Percentiles rank a stretch among this genome's conserved stretches.
These are phyloP conservation scores for Leptoteleia sp. DNA, from an alignment of 1,140 invertebrate genomes.

Conservation along the genomic window DNA sequence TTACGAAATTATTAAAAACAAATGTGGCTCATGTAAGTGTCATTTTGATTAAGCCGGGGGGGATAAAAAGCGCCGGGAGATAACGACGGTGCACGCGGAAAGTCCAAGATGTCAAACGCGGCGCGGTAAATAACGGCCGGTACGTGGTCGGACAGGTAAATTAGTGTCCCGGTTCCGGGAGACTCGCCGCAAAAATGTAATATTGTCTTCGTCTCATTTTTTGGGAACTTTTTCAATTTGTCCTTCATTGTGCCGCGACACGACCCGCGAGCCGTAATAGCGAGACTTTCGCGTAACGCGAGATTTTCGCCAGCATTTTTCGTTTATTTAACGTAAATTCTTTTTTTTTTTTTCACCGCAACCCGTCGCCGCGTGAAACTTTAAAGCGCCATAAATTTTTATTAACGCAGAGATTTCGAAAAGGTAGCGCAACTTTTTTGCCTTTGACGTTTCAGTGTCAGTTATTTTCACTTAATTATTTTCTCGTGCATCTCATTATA, in stretches of 20 bases:
- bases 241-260: conserved; percentile 29
- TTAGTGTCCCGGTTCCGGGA: conserved; percentile 34
- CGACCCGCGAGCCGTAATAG: background rate
- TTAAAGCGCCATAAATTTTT: too few relatives aligned
- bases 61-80: conserved; percentile 20
- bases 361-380: too few relatives aligned
- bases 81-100: conserved; percentile 32
- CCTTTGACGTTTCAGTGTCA: too few relatives aligned
- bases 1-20: conserved; percentile 23
- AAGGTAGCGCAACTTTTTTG: too few relatives aligned
- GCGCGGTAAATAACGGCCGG: conserved; percentile 45
- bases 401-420: too few relatives aligned
- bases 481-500: too few relatives aligned
- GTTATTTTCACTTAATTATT: too few relatives aligned
- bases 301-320: too few relatives aligned
- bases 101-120: conserved; percentile 53
- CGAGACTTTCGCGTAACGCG: too few relatives aligned
- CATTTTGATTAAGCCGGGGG: conserved; percentile 35
- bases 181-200: conserved; percentile 41
- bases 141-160: conserved; percentile 59
- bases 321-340: too few relatives aligned
- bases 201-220: conserved; percentile 44
- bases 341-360: too few relatives aligned
- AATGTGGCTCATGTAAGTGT: conserved; percentile 12
- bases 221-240: conserved; percentile 58